Evolutionary conservation across 2,888 invertebrate species (phyloP), one percentile per base, ranked within the genome.

Genomic region (Diogma glabrata): DNA sequence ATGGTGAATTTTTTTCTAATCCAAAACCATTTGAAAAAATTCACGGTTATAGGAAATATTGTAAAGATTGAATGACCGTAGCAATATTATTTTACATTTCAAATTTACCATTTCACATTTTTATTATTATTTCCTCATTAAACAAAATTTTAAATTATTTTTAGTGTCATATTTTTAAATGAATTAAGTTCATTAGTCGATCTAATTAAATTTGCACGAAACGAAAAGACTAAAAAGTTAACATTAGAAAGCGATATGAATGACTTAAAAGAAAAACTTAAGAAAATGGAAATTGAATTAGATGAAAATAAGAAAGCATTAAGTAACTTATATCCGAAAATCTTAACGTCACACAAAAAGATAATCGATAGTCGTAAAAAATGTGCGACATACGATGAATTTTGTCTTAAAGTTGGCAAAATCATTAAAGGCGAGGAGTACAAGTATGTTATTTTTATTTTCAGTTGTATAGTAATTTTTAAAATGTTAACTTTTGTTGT

Each of bases 161-260:
- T 43, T 47, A 67, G 69, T 10, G 50, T 55, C 45, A 63, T 60
- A 52, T 65, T 69, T 53, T 57, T 68, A 9, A 52, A 58, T 3
- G 64, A 63, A 52, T 57, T 70, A 50, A 62, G 65, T 14, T 66
- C 65, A 54, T 63, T 66, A 3, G 54, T 67, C 49, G 56, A 58
- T 20, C 53, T 70, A 55, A 66, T 69, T 6, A 57, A 58, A 30
- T 59, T 62, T 48, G 67, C 66, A 3, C 65, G 61, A 52, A 53
- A 55, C 9, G 62, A 64, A 0, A 69, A 67, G 58, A 57, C 60
- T 9, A 57, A 60, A 3, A 61, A 67, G 36, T 40, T 67, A 16
- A 60, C 60, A 3, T 49, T 64, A 23, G 61, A 66, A 52, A 54
- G 60, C n/a, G 62, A 67, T 0, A 49, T 68, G 4, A 61, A 60